phyloP scores from a whole-genome alignment of 2,888 invertebrate species.

The Cartodere bifasciata region DNA sequence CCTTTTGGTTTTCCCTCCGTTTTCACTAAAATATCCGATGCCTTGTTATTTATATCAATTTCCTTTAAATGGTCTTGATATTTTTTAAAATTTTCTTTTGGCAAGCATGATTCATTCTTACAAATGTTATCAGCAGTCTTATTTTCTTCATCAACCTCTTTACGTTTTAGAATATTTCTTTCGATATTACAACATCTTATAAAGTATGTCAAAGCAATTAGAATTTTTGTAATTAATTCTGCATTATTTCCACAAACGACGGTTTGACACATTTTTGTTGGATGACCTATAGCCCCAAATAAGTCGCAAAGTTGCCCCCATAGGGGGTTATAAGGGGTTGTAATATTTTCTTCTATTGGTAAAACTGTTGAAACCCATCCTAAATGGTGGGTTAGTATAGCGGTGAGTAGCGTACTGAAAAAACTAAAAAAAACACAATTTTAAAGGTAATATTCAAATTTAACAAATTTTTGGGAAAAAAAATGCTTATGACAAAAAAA shows the following conservation, averaged over 20 bases:
- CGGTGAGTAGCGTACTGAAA: conserved; percentile 77
- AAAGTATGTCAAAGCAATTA: conserved; percentile 76
- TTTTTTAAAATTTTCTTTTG: conserved; percentile 28
- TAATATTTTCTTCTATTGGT: conserved; percentile 36
- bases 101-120: conserved; percentile 24
- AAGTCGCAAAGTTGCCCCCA: conserved; percentile 85
- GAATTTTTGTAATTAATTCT: conserved; percentile 56
- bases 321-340: conserved; percentile 68
- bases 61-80: conserved; percentile 26
- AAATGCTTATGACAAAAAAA: too few species aligned
- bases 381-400: conserved; percentile 78
- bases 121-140: conserved; percentile 28
- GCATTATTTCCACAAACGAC: conserved; percentile 61
- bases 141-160: conserved; percentile 24
- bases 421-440: conserved; percentile 52
- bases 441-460: conserved; percentile 1
- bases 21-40: too few species aligned
- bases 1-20: conserved; percentile 9
- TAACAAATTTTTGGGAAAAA: conserved; percentile 2
- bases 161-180: conserved; percentile 24
- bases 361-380: conserved; percentile 79
- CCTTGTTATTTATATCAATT: conserved; percentile 8
- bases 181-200: conserved; percentile 64
- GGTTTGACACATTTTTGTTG: conserved; percentile 64
- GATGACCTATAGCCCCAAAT: conserved; percentile 73